These are phyloP conservation scores for Apotomis turbidana DNA, from an alignment of 2,888 invertebrate species.

Conservation along the genomic window DNA sequence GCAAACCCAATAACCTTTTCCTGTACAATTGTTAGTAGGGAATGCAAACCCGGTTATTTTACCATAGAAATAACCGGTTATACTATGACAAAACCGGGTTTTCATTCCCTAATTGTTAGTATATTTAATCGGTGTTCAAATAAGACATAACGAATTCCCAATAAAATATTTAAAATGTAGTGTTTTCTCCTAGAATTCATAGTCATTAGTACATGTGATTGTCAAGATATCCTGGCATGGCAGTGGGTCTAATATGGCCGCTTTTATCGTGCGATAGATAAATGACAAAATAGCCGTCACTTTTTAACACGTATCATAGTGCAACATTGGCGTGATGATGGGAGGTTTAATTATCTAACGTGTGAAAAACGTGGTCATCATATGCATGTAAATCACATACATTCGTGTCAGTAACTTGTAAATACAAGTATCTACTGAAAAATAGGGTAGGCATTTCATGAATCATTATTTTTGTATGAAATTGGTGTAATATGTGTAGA, in stretches of 20 bases:
- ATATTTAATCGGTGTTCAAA: slow-evolving; percentile 9
- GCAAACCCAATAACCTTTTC: no score
- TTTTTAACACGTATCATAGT: no score
- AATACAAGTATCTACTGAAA: slow-evolving; percentile 12
- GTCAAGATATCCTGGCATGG: neutral
- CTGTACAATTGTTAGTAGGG: no score
- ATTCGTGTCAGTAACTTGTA: neutral
- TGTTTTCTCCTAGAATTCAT: neutral
- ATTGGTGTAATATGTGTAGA: slow-evolving; percentile 36
- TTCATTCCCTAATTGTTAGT: neutral
- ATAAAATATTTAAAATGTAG: slow-evolving; percentile 2
- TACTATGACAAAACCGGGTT: neutral
- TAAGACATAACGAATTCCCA: slow-evolving; percentile 19
- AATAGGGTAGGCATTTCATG: slow-evolving; percentile 15
- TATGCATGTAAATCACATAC: no score
- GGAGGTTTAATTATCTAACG: no score
- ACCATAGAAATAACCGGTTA: neutral
- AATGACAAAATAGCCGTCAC: no score
- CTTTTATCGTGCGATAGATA: no score
- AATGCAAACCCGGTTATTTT: neutral
- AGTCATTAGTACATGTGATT: neutral
- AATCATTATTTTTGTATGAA: slow-evolving; percentile 40
- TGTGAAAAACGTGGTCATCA: no score
- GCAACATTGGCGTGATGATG: no score
- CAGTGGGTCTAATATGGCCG: no score